Percentiles rank a stretch among this genome's conserved stretches.
Conservation (phyloP, 2,888 invertebrate genomes). For the Hypena proboscidalis region DNA sequence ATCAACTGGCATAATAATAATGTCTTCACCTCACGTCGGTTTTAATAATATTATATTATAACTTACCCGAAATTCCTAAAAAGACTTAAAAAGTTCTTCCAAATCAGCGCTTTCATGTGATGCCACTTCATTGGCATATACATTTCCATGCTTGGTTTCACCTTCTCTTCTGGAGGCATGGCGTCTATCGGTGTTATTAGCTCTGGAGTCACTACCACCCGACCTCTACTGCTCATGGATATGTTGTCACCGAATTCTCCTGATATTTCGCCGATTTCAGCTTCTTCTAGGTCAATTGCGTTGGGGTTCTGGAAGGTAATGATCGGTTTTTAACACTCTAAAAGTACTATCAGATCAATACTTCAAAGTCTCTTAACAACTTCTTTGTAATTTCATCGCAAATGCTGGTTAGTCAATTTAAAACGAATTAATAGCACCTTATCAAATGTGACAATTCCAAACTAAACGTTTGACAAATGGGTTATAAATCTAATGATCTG, state of each 20-base stretch:
- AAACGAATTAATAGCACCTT: too few relatives aligned
- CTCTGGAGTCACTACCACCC: slow-evolving; percentile 87
- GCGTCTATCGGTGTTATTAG: slow-evolving; percentile 79
- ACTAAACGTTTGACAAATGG: too few relatives aligned
- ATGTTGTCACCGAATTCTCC: slow-evolving; percentile 95
- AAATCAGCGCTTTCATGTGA: slow-evolving; percentile 93
- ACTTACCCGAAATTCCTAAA: slow-evolving; percentile 92
- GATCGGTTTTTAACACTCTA: too few relatives aligned
- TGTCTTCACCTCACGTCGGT: too few relatives aligned
- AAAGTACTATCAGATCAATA: too few relatives aligned
- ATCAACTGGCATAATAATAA: too few relatives aligned
- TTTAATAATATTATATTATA: too few relatives aligned
- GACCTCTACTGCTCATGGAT: slow-evolving; percentile 90
- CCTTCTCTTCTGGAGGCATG: slow-evolving; percentile 89
- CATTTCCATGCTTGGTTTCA: slow-evolving; percentile 82
- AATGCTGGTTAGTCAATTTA: too few relatives aligned
- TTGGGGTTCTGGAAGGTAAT: slow-evolving; percentile 81
- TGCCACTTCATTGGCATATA: slow-evolving; percentile 88
- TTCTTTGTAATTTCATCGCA: too few relatives aligned
- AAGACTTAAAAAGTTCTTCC: slow-evolving; percentile 96
- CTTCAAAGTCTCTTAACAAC: too few relatives aligned
- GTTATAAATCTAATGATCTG: too few relatives aligned
- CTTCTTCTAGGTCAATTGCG: slow-evolving; percentile 87
- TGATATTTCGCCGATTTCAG: slow-evolving; percentile 91
- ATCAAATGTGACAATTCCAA: too few relatives aligned